These are phyloP conservation scores for Drosophila pseudoananassae DNA, from an alignment of 1,140 invertebrate species.

Conservation along the genomic window DNA sequence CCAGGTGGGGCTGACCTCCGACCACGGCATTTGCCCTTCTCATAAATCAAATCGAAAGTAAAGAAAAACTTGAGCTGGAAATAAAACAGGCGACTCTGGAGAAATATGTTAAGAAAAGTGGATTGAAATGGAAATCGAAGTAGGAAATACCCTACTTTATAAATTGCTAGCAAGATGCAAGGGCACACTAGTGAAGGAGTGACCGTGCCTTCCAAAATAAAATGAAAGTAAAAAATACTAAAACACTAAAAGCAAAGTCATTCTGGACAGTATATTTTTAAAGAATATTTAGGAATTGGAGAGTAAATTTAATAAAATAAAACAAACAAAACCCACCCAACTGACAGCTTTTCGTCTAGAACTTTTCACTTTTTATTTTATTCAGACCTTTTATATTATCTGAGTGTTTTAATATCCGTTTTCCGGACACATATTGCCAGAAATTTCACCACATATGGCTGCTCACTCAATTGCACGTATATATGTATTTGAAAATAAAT, in stretches of 20 bases:
- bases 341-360: conserved; percentile 46
- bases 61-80: conserved; percentile 28
- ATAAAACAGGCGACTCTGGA: conserved; percentile 3
- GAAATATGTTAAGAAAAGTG: neutral
- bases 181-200: neutral
- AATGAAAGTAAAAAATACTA: no score
- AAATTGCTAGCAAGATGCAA: neutral
- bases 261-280: no score
- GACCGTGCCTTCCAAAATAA: neutral
- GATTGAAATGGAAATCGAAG: neutral
- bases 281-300: no score
- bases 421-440: conserved; percentile 58
- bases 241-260: no score
- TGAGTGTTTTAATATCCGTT: conserved; percentile 69
- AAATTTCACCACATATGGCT: conserved; percentile 22
- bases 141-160: neutral
- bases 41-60: conserved; percentile 45
- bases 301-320: no score
- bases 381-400: neutral
- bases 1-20: conserved; percentile 24
- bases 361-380: conserved; percentile 6
- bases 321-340: neutral
- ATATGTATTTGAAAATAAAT: neutral
- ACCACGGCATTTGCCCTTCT: conserved; percentile 21
- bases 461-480: neutral